A percentile compares a stretch with the other conserved stretches of the same genome.
phyloP scores from a whole-genome alignment of 2,797 vertebrate species.

The Pantherophis vulpinus region DNA sequence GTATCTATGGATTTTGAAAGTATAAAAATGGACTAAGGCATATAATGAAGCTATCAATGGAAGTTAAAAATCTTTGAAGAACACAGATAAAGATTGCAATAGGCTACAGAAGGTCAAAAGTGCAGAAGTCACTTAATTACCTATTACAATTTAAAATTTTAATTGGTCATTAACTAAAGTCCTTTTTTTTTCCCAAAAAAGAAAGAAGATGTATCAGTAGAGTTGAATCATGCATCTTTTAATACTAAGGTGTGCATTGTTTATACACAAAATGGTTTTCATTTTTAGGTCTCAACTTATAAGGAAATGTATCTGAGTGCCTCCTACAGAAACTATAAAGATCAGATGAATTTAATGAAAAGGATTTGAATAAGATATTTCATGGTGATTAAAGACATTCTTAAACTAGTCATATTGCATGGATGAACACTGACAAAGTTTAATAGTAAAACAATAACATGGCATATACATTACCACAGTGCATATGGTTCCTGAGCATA shows the following conservation, averaged over 20 bases:
- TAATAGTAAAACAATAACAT: background rate
- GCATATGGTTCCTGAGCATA: background rate
- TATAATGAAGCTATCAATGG: slow-evolving; percentile 4
- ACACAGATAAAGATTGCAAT: background rate
- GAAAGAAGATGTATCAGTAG: background rate
- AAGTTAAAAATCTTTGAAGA: background rate
- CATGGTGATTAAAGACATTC: background rate
- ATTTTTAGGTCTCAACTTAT: background rate
- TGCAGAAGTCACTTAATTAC: background rate
- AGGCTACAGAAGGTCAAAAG: background rate
- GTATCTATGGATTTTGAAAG: slow-evolving; percentile 1
- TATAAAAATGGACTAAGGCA: slow-evolving; percentile 11
- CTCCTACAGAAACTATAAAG: background rate
- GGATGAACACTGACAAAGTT: background rate
- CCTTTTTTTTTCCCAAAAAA: background rate
- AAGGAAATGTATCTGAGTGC: background rate
- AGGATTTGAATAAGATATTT: background rate
- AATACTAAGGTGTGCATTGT: background rate
- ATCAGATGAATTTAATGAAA: background rate
- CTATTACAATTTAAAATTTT: background rate
- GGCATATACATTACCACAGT: background rate
- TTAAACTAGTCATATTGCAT: background rate
- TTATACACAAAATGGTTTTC: background rate
- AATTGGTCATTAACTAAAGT: background rate
- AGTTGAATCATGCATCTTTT: background rate